phyloP scores from a whole-genome alignment of 2,113 vertebrate genomes.

The Lethenteron camtschaticum region DNA sequence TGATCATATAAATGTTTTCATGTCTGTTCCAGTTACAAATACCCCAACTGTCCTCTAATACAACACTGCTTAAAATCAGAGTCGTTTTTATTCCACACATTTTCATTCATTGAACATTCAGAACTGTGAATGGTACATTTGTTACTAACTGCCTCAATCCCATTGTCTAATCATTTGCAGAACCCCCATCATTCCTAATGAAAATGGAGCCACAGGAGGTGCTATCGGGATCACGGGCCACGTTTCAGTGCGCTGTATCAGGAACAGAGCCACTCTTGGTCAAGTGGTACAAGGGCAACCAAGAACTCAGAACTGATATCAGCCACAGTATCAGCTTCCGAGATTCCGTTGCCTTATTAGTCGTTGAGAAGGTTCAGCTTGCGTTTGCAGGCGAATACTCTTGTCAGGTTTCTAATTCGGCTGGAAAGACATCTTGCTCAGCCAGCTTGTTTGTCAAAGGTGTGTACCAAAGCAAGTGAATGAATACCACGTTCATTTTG shows the following conservation, averaged over 20 bases:
- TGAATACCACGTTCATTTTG: no score
- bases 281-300: slow-evolving; percentile 2
- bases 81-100: no score
- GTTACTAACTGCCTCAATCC: no score
- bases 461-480: neutral
- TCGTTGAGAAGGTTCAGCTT: neutral
- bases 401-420: slow-evolving; percentile 1
- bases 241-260: neutral
- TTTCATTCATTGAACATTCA: no score
- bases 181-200: no score
- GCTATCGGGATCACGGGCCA: neutral
- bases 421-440: neutral
- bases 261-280: neutral
- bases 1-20: neutral
- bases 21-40: no score
- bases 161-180: no score
- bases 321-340: neutral
- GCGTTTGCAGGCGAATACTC: neutral
- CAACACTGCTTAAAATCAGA: no score
- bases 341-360: neutral
- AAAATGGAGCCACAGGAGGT: neutral
- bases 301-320: neutral
- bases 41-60: no score
- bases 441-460: slow-evolving; percentile 1
- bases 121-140: no score